Base-by-base conservation (phyloP, 2,888 invertebrate genomes). In the Tetanocera ferruginea region DNA sequence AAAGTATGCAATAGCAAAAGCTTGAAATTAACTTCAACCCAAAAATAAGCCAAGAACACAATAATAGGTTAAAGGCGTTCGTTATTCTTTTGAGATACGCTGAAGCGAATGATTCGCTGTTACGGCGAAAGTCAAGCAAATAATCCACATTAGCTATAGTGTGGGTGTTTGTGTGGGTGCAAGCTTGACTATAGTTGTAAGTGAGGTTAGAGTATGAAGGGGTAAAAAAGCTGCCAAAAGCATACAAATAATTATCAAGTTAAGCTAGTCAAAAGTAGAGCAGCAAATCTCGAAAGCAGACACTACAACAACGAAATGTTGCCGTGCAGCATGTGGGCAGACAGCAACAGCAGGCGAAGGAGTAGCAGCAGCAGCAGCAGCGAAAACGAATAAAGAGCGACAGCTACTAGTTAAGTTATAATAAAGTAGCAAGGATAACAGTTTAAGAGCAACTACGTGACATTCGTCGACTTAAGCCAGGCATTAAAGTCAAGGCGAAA, bases 101-200 rank as follows among this genome's bases (percentile, higher is more conserved):
- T 64, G 49, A 64, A 25, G 67, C 66, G 67, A 55, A 55, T 76
- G 19, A 76, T 76, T 76, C 31, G 25, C 52, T 66, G 76, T 76
- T 19, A 55, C 19, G 34, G 25, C 76, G 23, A 57, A 66, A 76
- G 57, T 37, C 67, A 55, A 66, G 67, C n/a, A 25, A 55, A 71
- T 31, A 31, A 34, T 28, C 31, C 34, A 19, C 55, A 55, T 28
- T 34, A 31, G 37, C 17, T 49, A 23, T 11, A 43, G 25, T 19
- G 49, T 2, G 25, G 51, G 28, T 2, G 28, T 17, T 3, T 4
- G 67, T 34, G 9, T n/a, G 49, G 43, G 23, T n/a, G 51, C 4
- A 3, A 23, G 6, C 6, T 14, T 28, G 52, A 8, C 19, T 66
- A 11, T 31, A 34, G 31, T 19, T 66, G 34, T 34, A n/a, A n/a